phyloP scores from a whole-genome alignment of 2,888 invertebrate species.

The Sicus ferrugineus region DNA sequence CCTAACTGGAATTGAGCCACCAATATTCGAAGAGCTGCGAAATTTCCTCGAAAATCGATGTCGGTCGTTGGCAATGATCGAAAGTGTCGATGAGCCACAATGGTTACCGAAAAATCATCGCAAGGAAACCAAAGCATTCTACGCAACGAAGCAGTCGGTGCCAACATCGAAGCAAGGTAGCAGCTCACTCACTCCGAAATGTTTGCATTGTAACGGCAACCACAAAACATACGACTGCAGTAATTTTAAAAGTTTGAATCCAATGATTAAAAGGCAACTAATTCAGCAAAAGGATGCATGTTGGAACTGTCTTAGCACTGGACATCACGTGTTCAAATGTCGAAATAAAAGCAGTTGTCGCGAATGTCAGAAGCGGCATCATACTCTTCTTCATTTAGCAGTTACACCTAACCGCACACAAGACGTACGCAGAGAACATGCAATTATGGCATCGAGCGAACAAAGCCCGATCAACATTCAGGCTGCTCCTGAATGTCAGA shows the following conservation, averaged over 20 bases:
- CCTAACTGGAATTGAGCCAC: background rate
- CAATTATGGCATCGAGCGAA: background rate
- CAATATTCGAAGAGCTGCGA: background rate
- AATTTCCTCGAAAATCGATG: background rate
- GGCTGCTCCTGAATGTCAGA: no score
- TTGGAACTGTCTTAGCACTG: background rate
- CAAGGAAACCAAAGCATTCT: background rate
- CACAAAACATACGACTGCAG: background rate
- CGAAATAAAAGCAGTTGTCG: background rate
- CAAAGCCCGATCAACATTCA: background rate
- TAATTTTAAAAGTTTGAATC: background rate
- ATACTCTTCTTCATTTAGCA: background rate
- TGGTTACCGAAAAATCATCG: conserved; percentile 14
- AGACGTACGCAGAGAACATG: background rate
- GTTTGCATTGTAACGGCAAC: background rate
- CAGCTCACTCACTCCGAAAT: background rate
- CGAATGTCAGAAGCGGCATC: background rate
- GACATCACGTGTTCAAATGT: background rate
- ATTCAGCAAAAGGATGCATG: background rate
- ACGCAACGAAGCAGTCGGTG: background rate
- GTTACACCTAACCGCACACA: background rate
- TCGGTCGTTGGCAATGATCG: background rate
- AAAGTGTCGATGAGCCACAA: background rate
- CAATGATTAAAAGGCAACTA: background rate
- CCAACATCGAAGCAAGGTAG: background rate